These are phyloP conservation scores for Teleopsis dalmanni DNA, from an alignment of 1,140 invertebrate genomes.

Conservation along the genomic window DNA sequence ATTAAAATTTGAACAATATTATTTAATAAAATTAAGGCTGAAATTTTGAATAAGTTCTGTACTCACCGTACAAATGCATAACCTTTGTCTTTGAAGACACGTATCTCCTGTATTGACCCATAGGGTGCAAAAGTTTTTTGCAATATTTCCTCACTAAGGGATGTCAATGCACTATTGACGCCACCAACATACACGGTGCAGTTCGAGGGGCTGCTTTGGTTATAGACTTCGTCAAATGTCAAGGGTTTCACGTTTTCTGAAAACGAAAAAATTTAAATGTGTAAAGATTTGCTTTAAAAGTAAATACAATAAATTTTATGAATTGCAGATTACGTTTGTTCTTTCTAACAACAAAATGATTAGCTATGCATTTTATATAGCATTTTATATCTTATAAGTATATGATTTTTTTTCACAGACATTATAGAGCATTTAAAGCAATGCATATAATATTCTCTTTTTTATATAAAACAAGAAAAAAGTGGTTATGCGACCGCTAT, in stretches of 20 bases:
- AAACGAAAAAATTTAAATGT: constrained; percentile 26
- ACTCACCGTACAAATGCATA: constrained; percentile 92
- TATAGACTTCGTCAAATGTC: constrained; percentile 98
- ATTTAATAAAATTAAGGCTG: not conserved
- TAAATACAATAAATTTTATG: constrained; percentile 2
- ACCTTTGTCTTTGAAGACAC: constrained; percentile 99
- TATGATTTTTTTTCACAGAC: no score
- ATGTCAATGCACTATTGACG: constrained; percentile 83
- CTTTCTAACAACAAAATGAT: no score
- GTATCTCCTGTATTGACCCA: constrained; percentile 94
- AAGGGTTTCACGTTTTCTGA: constrained; percentile 81
- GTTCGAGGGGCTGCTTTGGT: constrained; percentile 95
- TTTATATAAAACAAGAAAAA: no score
- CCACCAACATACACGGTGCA: constrained; percentile 99
- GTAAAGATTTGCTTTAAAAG: not conserved
- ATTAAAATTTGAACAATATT: not conserved
- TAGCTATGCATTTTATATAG: no score
- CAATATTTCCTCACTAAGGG: constrained; percentile 91
- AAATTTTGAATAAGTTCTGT: not conserved
- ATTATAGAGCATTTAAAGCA: no score
- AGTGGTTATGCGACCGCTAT: no score
- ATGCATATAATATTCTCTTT: no score
- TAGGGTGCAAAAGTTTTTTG: constrained; percentile 92
- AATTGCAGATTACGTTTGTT: no score
- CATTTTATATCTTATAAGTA: no score